Conservation (phyloP, 30 jellyfish, hydroid and myxozoan species). For the Pseudorhiza aurosa region DNA sequence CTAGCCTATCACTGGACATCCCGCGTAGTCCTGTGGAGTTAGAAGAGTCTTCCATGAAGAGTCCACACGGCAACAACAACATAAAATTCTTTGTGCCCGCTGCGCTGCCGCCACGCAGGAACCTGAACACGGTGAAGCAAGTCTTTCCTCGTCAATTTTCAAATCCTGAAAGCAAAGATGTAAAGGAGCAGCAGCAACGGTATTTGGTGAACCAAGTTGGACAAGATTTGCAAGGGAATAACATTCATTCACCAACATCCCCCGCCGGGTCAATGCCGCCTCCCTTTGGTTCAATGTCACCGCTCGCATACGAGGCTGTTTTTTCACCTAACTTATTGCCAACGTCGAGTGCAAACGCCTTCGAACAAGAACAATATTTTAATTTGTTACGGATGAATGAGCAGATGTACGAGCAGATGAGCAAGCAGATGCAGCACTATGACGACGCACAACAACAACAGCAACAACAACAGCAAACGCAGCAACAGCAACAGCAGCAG, state of each 20-base stretch:
- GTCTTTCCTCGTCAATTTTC: slow-evolving; percentile 91
- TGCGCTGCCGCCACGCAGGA: slow-evolving; percentile 66
- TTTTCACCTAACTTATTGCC: slow-evolving; percentile 47
- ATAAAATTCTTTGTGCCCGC: slow-evolving; percentile 60
- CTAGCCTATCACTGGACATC: slow-evolving; percentile 78
- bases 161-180: slow-evolving; percentile 76
- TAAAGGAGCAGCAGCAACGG: slow-evolving; percentile 53
- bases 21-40: slow-evolving; percentile 67
- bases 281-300: slow-evolving; percentile 86
- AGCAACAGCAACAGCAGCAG: slow-evolving; percentile 33
- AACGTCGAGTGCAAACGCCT: not conserved
- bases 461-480: slow-evolving; percentile 38
- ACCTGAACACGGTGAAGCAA: slow-evolving; percentile 77
- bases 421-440: slow-evolving; percentile 41
- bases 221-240: slow-evolving; percentile 62
- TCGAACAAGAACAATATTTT: slow-evolving; percentile 54
- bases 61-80: slow-evolving; percentile 46
- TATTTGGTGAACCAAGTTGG: slow-evolving; percentile 45
- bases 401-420: slow-evolving; percentile 44
- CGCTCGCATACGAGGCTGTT: slow-evolving; percentile 89
- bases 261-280: slow-evolving; percentile 68
- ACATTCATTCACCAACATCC: slow-evolving; percentile 58
- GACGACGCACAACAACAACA: slow-evolving; percentile 46
- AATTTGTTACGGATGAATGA: slow-evolving; percentile 65
- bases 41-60: slow-evolving; percentile 49